Evolutionary conservation across 2,888 invertebrate species (phyloP), one percentile per base, ranked within the genome.

Genomic region (Apodemia zela): DNA sequence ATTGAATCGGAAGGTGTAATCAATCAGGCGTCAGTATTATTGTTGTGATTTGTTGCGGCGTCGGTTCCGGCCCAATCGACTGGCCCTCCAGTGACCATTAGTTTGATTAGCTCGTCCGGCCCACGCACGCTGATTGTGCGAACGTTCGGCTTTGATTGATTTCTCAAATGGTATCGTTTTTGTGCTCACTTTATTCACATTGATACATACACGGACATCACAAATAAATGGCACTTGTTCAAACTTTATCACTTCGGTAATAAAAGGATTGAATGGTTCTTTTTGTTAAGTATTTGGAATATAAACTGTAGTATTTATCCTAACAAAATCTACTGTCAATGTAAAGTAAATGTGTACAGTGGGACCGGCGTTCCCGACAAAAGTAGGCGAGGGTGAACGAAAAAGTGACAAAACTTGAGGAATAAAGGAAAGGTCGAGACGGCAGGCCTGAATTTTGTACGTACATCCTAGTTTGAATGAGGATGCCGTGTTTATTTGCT

Each of bases 401-500:
- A 80, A 78, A 78, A 78, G 80, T 78, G 78, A 83, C 85, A 85
- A 86, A 88, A 81, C 80, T 80, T 82, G 74, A 69, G 75, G 79
- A 79, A 85, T 85, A 87, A 87, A 87, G 75, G 77, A 74, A 75
- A 84, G 79, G 81, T 80, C 81, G 82, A 75, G 78, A 76, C 71
- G 73, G 73, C 79, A 80, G 77, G 77, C 79, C 79, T 77, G 72
- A 77, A 76, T 76, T 74, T 76, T 73, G 72, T 74, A 75, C 73
- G 75, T 78, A 79, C 77, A 78, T 75, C 77, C 77, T 76, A 75
- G 77, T 76, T 73, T 83, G 81, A 85, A 85, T 85, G 83, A 42
- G 15, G 42, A 84, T 83, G 85, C 83, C 85, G 83, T 86, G 88
- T 88, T 85, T 88, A 89, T 89, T 89, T 87, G 83, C 81, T 81